Conservation (phyloP, 1,140 invertebrate genomes). For the Tribolium castaneum region DNA sequence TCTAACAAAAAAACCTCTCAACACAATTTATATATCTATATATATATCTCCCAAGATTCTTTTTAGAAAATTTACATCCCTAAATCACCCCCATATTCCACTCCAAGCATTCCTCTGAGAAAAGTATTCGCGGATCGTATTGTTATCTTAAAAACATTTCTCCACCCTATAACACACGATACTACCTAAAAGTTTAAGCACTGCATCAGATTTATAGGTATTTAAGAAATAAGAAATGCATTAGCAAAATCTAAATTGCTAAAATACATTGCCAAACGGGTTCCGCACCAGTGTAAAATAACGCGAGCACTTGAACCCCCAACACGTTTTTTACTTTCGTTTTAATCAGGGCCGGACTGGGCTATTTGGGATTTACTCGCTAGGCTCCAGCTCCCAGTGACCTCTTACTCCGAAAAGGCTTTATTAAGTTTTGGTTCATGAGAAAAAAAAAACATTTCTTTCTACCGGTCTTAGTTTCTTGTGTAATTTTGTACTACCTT, state of each 20-base stretch:
- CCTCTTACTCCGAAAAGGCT: no score
- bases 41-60: background rate
- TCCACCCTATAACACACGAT: conserved; percentile 25
- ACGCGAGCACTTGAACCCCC: background rate
- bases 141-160: conserved; percentile 53
- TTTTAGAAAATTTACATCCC: conserved; percentile 16
- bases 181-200: conserved; percentile 18
- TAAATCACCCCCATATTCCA: conserved; percentile 30
- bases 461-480: no score
- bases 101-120: conserved; percentile 29
- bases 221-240: conserved; percentile 54
- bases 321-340: background rate
- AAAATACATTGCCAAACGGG: conserved; percentile 49
- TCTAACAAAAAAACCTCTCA: conserved; percentile 6
- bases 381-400: no score
- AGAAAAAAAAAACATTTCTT: no score
- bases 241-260: conserved; percentile 56
- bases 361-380: no score
- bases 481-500: no score
- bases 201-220: conserved; percentile 51
- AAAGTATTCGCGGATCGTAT: conserved; percentile 50
- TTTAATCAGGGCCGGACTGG: background rate
- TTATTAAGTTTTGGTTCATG: no score
- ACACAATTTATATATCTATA: conserved; percentile 46
- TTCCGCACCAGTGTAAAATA: background rate